Percentiles rank a stretch among this genome's conserved stretches.
Conservation (phyloP, 2,888 invertebrate genomes). For the Rapana venosa region DNA sequence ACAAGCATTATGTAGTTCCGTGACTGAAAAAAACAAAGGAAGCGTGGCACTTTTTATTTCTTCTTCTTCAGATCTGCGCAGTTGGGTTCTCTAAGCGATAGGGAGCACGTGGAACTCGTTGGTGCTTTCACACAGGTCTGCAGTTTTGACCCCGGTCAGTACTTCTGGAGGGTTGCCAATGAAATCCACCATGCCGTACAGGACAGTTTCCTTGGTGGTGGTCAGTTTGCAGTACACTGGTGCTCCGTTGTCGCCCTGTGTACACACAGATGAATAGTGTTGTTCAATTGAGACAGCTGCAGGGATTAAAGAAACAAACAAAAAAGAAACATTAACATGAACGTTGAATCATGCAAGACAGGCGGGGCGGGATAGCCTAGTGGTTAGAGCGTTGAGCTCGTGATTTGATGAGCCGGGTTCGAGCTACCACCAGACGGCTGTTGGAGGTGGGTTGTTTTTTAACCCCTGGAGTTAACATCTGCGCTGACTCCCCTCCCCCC, state of each 20-base stretch:
- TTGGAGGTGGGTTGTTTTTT: no score
- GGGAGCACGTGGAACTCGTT: neutral
- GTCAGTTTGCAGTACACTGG: neutral
- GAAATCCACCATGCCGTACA: conserved; percentile 12
- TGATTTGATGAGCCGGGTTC: no score
- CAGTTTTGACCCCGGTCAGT: neutral
- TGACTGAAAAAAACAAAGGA: no score
- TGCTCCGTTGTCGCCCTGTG: conserved; percentile 7
- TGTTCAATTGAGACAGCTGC: neutral
- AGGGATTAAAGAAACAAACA: neutral
- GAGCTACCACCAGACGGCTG: no score
- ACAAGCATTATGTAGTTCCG: no score
- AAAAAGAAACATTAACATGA: neutral
- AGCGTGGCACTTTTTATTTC: no score
- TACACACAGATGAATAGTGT: neutral
- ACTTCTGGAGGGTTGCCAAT: neutral
- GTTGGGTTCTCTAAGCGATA: neutral
- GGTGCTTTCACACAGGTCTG: neutral
- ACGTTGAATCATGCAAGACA: neutral
- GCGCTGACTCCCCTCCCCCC: no score
- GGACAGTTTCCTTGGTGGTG: neutral
- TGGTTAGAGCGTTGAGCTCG: no score
- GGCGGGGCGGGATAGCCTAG: no score
- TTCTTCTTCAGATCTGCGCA: neutral
- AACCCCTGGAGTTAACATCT: no score